Percentiles rank a stretch among this genome's conserved stretches.
Evolutionary conservation across 2,797 vertebrate genomes (phyloP).

Genomic region (Intellagama lesueurii): DNA sequence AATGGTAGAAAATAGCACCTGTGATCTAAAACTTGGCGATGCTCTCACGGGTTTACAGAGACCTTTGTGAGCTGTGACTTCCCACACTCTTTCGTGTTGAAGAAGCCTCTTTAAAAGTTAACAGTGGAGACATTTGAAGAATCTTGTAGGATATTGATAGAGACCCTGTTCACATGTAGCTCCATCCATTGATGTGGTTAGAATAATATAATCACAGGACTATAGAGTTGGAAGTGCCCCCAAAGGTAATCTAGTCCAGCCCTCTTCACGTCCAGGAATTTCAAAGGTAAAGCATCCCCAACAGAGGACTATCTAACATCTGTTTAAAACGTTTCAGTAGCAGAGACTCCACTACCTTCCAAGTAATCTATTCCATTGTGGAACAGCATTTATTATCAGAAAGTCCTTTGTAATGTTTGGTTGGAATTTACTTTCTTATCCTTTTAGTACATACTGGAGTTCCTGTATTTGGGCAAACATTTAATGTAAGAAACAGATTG

Average conservation of each 20-base stretch:
- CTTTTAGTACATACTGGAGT: background rate
- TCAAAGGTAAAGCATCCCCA: too few species aligned
- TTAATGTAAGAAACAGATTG: constrained; percentile 8
- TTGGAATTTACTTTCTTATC: too few species aligned
- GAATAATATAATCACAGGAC: too few species aligned
- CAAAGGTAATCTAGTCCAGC: too few species aligned
- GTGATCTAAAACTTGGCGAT: background rate
- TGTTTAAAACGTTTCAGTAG: too few species aligned
- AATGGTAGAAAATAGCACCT: background rate
- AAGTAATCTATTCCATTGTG: too few species aligned
- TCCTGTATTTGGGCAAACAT: background rate
- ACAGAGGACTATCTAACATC: too few species aligned
- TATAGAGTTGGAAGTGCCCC: too few species aligned
- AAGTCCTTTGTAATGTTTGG: too few species aligned
- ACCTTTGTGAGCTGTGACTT: background rate
- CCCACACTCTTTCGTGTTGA: background rate
- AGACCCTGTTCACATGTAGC: background rate
- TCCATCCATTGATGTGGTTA: background rate
- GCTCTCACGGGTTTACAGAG: background rate
- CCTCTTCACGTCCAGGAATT: too few species aligned
- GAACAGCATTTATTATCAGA: too few species aligned
- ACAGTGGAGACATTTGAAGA: background rate
- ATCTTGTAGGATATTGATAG: background rate
- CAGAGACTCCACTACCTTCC: too few species aligned
- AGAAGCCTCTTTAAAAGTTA: background rate